These are phyloP conservation scores for Pseudochirops cupreus DNA, from an alignment of 2,797 vertebrate species.

Conservation along the genomic window DNA sequence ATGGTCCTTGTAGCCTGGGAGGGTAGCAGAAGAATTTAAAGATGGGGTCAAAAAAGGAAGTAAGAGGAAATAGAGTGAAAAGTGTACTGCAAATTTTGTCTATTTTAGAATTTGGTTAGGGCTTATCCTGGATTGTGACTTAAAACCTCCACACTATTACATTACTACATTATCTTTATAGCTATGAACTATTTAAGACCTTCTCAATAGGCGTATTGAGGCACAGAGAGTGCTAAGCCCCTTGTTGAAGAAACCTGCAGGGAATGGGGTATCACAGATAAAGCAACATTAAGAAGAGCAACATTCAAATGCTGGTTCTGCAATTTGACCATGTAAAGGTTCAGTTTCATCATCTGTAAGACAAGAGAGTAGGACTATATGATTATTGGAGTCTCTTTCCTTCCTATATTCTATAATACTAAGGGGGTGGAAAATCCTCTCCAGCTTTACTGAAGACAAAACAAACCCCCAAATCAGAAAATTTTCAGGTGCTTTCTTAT, in stretches of 20 bases:
- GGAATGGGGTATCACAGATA: background rate
- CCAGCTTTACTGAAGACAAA: too few relatives aligned
- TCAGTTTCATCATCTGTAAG: too few relatives aligned
- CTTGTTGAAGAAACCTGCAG: background rate
- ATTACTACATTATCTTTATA: background rate
- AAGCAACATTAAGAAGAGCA: background rate
- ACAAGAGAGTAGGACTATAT: too few relatives aligned
- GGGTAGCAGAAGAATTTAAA: background rate
- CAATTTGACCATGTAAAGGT: background rate
- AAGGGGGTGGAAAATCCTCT: too few relatives aligned
- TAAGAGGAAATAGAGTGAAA: background rate
- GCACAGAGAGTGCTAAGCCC: background rate
- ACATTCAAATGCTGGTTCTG: background rate
- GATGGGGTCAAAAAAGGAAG: background rate
- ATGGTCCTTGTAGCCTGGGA: background rate
- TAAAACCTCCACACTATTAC: background rate
- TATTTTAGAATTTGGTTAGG: too few relatives aligned
- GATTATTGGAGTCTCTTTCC: too few relatives aligned
- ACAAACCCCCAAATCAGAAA: background rate
- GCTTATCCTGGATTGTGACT: too few relatives aligned
- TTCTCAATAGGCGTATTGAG: background rate
- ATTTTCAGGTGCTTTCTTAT: background rate
- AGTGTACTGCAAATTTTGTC: background rate
- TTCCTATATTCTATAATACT: too few relatives aligned
- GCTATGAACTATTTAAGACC: background rate